These are phyloP conservation scores for Mallotus villosus DNA, from an alignment of 2,797 vertebrate genomes.

Conservation along the genomic window DNA sequence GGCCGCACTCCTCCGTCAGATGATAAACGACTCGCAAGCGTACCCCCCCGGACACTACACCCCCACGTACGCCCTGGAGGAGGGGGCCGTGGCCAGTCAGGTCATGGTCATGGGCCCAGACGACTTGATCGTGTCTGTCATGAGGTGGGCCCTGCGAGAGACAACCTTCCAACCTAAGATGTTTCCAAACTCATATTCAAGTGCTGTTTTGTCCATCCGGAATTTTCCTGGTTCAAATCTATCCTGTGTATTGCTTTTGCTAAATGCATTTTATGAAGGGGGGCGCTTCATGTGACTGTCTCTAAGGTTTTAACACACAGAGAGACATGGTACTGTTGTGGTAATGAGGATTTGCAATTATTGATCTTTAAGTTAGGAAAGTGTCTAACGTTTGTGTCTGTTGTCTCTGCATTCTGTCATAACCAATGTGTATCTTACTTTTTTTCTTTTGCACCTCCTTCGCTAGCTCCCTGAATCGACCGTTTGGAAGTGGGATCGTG, in stretches of 20 bases:
- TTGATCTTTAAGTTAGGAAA: too few species aligned
- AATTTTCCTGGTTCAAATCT: too few species aligned
- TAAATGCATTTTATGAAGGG: neutral
- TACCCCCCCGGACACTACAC: slow-evolving; percentile 73
- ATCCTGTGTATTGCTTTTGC: slow-evolving; percentile 11
- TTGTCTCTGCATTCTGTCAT: too few species aligned
- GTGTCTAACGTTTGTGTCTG: too few species aligned
- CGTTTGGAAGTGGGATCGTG: slow-evolving; percentile 93
- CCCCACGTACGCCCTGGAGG: slow-evolving; percentile 73
- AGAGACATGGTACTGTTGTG: neutral
- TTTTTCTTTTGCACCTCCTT: slow-evolving; percentile 8
- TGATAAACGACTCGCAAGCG: slow-evolving; percentile 85
- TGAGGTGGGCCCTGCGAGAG: slow-evolving; percentile 75
- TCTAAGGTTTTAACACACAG: neutral
- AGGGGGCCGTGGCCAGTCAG: slow-evolving; percentile 81
- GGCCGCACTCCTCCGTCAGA: slow-evolving; percentile 81
- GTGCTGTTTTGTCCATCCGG: too few species aligned
- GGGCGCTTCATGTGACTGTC: neutral
- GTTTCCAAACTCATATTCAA: too few species aligned
- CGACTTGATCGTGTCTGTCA: slow-evolving; percentile 91
- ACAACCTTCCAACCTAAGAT: too few species aligned
- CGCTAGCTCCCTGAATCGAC: slow-evolving; percentile 90
- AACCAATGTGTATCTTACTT: too few species aligned
- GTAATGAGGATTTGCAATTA: neutral
- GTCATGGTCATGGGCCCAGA: slow-evolving; percentile 96